Percentiles rank a stretch among this genome's conserved stretches.
phyloP scores from a whole-genome alignment of 2,888 invertebrate genomes.

The Meteorus colon region DNA sequence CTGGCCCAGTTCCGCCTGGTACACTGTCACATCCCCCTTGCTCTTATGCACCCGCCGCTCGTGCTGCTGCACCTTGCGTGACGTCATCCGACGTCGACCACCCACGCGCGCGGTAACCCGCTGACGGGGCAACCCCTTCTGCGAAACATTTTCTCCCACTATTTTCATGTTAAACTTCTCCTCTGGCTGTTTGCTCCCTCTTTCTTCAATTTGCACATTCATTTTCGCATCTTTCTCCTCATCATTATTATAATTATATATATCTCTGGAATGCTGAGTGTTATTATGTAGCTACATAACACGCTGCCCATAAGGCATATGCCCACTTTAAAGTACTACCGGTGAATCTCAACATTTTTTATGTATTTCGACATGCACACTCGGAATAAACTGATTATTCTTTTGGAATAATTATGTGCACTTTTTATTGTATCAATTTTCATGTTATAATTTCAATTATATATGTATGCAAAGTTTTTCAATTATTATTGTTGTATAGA shows the following conservation, averaged over 20 bases:
- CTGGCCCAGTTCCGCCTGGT: constrained; percentile 70
- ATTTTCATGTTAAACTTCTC: background rate
- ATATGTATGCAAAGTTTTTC: no score
- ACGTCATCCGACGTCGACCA: constrained; percentile 62
- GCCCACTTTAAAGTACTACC: no score
- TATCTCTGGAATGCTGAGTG: background rate
- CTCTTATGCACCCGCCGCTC: constrained; percentile 56
- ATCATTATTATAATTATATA: background rate
- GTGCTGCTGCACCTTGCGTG: constrained; percentile 61
- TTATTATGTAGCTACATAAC: no score
- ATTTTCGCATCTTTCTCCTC: background rate
- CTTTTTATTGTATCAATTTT: no score
- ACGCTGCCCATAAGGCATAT: no score
- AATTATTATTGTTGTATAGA: no score
- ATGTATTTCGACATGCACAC: no score
- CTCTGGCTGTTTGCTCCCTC: background rate
- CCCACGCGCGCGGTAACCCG: constrained; percentile 58
- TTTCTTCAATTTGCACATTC: background rate
- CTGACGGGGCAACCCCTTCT: constrained; percentile 52
- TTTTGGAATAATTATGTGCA: no score
- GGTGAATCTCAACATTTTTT: no score
- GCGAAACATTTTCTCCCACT: constrained; percentile 47
- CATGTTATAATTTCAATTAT: no score
- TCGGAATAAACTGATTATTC: no score
- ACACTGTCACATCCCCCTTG: constrained; percentile 50